A percentile compares a stretch with the other conserved stretches of the same genome.
Evolutionary conservation across 2,888 invertebrate species (phyloP).

Genomic region (Tachina grossa): DNA sequence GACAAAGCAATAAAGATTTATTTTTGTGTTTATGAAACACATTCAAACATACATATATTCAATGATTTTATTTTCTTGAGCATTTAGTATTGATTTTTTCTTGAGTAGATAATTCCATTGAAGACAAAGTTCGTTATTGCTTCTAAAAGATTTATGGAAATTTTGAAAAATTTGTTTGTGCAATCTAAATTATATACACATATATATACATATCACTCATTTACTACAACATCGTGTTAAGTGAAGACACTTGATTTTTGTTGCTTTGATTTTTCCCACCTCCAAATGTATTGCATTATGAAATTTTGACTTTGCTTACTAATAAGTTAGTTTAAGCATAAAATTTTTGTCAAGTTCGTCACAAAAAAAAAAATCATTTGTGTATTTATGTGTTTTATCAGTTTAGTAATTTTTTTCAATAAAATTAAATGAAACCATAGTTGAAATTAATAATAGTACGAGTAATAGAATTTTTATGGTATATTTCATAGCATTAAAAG

Average conservation of each 20-base stretch:
- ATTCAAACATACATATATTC: neutral
- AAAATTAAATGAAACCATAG: constrained; percentile 9
- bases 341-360: neutral
- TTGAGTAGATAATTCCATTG: neutral
- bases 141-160: constrained; percentile 1
- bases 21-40: constrained; percentile 13
- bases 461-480: neutral
- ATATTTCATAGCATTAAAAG: neutral
- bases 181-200: neutral
- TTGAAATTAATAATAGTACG: constrained; percentile 19
- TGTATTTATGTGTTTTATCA: neutral
- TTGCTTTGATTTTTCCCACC: too few species aligned
- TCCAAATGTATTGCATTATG: neutral
- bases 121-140: constrained; percentile 5
- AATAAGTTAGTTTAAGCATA: neutral
- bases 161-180: neutral
- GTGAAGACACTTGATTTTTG: too few species aligned
- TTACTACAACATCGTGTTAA: too few species aligned
- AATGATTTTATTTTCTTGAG: constrained; percentile 4
- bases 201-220: neutral
- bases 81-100: neutral
- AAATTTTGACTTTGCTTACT: neutral
- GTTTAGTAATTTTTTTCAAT: neutral
- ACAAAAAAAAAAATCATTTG: neutral
- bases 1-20: constrained; percentile 3